A percentile compares a stretch with the other conserved stretches of the same genome.
Conservation (phyloP, 2,113 vertebrate species). For the Sebastes fasciatus region DNA sequence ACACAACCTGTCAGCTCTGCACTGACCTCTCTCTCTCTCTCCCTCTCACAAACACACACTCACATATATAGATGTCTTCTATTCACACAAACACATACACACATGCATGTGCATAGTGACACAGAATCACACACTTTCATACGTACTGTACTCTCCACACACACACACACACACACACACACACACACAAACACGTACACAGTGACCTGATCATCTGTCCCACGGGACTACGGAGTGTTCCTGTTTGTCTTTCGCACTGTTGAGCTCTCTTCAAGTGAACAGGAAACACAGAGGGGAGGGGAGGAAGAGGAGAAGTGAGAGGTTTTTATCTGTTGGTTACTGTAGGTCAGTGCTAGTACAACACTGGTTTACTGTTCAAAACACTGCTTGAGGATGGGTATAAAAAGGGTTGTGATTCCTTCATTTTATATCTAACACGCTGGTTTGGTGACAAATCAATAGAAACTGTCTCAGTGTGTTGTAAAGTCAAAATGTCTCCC, state of each 20-base stretch:
- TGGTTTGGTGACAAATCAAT: neutral
- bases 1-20: conserved; percentile 56
- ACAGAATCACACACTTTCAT: conserved; percentile 1
- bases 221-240: conserved; percentile 37
- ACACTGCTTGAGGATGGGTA: too few species aligned
- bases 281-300: neutral
- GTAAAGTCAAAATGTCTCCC: too few species aligned
- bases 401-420: neutral
- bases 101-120: neutral
- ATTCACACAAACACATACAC: neutral
- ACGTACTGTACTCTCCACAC: neutral
- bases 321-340: neutral
- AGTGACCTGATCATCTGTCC: conserved; percentile 46
- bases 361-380: neutral
- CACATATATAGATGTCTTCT: conserved; percentile 7
- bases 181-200: conserved; percentile 9
- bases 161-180: neutral
- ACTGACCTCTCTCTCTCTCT: conserved; percentile 48
- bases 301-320: neutral
- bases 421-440: neutral
- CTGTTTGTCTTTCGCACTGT: conserved; percentile 70
- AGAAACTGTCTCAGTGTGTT: neutral
- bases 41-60: neutral
- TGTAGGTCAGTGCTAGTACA: neutral
- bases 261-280: conserved; percentile 49